Percentiles rank a stretch among this genome's conserved stretches.
Conservation (phyloP, 2,797 vertebrate species). For the Mionectes olivaceus region DNA sequence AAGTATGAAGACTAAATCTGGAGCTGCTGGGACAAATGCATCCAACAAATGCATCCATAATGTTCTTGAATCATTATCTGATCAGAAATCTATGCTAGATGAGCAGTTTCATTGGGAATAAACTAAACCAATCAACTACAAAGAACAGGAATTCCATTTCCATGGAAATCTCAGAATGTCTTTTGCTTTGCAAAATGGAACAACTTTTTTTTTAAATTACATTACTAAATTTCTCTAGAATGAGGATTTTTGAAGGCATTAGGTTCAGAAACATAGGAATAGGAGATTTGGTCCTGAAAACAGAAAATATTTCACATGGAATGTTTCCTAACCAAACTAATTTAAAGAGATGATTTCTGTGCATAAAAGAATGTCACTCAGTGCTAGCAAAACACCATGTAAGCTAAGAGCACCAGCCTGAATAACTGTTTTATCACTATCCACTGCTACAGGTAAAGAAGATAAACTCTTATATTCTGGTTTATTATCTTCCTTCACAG, state of each 20-base stretch:
- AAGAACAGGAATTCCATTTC: background rate
- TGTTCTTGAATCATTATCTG: background rate
- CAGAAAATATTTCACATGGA: background rate
- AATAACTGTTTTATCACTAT: background rate
- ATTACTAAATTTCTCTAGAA: background rate
- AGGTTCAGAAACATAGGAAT: background rate
- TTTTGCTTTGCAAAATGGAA: background rate
- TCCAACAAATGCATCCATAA: too few relatives aligned
- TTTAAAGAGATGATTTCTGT: background rate
- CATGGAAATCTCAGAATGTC: background rate
- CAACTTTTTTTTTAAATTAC: background rate
- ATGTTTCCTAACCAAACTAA: background rate
- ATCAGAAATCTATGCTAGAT: background rate
- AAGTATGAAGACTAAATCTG: background rate
- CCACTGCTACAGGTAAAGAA: background rate
- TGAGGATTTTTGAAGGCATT: background rate
- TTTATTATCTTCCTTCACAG: background rate
- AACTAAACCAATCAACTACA: background rate
- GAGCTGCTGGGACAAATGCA: background rate
- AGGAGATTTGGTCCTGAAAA: background rate
- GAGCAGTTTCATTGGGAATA: background rate
- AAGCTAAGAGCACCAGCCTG: background rate
- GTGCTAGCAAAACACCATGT: background rate
- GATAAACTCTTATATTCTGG: background rate
- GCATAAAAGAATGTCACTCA: background rate